These are phyloP conservation scores for Halotydeus destructor DNA, from an alignment of 1,140 invertebrate species.

Conservation along the genomic window DNA sequence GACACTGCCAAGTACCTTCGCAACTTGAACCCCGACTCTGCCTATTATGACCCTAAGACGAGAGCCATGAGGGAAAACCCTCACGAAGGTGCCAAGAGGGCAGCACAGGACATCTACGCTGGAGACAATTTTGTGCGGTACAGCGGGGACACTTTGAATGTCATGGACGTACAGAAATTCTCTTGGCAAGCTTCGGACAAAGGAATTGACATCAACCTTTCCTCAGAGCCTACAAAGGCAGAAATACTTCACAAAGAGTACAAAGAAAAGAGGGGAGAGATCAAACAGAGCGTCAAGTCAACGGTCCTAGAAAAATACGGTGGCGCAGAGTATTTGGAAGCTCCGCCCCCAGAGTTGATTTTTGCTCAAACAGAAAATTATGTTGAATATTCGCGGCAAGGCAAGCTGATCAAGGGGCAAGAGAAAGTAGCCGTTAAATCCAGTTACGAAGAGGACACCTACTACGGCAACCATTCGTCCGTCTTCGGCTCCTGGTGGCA, in stretches of 20 bases:
- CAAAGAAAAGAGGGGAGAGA: slow-evolving; percentile 62
- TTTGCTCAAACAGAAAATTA: slow-evolving; percentile 54
- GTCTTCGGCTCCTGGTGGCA: slow-evolving; percentile 93
- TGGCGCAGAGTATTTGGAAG: slow-evolving; percentile 71
- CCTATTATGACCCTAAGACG: slow-evolving; percentile 97
- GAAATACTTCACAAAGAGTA: slow-evolving; percentile 78
- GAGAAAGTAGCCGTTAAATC: slow-evolving; percentile 67
- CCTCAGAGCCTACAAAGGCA: slow-evolving; percentile 92
- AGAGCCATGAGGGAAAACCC: slow-evolving; percentile 97
- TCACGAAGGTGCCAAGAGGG: slow-evolving; percentile 37
- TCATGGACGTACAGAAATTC: slow-evolving; percentile 82
- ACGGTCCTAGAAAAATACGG: slow-evolving; percentile 68
- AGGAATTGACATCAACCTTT: slow-evolving; percentile 82
- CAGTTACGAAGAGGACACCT: slow-evolving; percentile 86
- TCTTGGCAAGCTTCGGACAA: slow-evolving; percentile 90
- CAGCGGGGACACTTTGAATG: slow-evolving; percentile 72
- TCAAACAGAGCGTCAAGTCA: slow-evolving; percentile 49
- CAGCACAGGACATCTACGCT: slow-evolving; percentile 58
- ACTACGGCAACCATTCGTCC: slow-evolving; percentile 71
- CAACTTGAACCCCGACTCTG: slow-evolving; percentile 88
- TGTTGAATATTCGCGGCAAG: slow-evolving; percentile 76
- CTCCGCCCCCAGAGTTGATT: slow-evolving; percentile 58
- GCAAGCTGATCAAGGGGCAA: slow-evolving; percentile 57
- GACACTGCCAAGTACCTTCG: slow-evolving; percentile 95
- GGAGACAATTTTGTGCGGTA: slow-evolving; percentile 92